Evolutionary conservation across 1,140 invertebrate genomes (phyloP).

Genomic region (Aphaenogaster ashmeadi): DNA sequence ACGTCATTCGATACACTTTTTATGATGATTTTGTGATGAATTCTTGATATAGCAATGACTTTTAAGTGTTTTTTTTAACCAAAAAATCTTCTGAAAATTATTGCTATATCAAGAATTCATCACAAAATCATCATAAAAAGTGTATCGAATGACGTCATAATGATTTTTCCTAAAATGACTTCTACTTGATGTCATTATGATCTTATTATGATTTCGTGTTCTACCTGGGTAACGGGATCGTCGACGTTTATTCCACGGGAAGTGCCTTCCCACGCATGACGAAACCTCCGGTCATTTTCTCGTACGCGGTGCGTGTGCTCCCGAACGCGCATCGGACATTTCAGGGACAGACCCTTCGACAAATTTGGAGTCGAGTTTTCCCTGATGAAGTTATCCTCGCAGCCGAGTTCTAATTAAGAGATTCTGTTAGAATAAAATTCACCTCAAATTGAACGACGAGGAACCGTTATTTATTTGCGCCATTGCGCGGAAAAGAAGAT

Average conservation of each 20-base stretch:
- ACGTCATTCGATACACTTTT: too few relatives aligned
- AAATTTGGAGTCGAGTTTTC: conserved; percentile 5
- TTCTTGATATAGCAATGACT: too few relatives aligned
- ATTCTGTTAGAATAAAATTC: not conserved
- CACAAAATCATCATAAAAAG: too few relatives aligned
- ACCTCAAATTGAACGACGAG: not conserved
- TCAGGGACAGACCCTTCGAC: not conserved
- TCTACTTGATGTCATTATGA: too few relatives aligned
- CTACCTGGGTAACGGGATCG: conserved; percentile 42
- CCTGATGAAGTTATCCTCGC: too few relatives aligned
- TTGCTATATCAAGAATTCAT: too few relatives aligned
- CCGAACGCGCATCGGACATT: not conserved
- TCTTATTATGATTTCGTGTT: too few relatives aligned
- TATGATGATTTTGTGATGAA: too few relatives aligned
- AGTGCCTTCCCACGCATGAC: not conserved
- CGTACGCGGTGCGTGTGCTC: not conserved
- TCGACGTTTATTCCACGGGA: conserved; percentile 27
- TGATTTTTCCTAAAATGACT: too few relatives aligned
- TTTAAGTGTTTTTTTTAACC: too few relatives aligned
- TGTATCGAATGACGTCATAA: too few relatives aligned
- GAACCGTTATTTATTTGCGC: not conserved
- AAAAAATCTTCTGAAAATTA: too few relatives aligned
- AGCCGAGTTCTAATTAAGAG: not conserved
- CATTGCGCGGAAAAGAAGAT: not conserved
- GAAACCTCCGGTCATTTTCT: not conserved